These are phyloP conservation scores for Agrotis ipsilon DNA, from an alignment of 2,888 invertebrate genomes.

Conservation along the genomic window DNA sequence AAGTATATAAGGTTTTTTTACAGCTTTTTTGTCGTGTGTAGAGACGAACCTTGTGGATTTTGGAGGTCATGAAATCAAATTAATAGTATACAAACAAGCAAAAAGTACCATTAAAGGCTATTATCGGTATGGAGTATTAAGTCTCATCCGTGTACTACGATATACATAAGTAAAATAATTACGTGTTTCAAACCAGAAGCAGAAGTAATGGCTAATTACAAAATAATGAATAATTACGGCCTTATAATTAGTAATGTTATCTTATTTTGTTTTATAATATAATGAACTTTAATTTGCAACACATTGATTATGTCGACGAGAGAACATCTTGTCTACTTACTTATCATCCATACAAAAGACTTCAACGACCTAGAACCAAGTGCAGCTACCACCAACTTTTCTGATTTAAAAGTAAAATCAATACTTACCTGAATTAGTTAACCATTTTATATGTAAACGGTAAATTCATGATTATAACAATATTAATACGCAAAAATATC, in stretches of 20 bases:
- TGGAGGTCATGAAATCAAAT: constrained; percentile 76
- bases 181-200: constrained; percentile 34
- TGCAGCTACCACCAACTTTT: no score
- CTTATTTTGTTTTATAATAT: background rate
- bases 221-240: constrained; percentile 21
- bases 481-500: constrained; percentile 12
- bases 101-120: constrained; percentile 52
- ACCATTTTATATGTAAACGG: background rate
- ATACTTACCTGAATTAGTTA: background rate
- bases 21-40: constrained; percentile 55
- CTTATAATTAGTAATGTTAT: constrained; percentile 8
- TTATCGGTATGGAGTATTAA: constrained; percentile 31
- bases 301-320: background rate
- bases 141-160: constrained; percentile 46
- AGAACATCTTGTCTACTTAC: constrained; percentile 3
- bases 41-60: constrained; percentile 68
- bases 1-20: constrained; percentile 56
- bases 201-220: constrained; percentile 21
- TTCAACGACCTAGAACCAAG: constrained; percentile 55
- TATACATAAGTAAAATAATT: constrained; percentile 34
- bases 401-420: background rate
- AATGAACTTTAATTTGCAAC: background rate
- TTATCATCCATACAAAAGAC: constrained; percentile 59
- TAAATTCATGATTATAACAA: constrained; percentile 12
- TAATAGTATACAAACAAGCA: constrained; percentile 56